phyloP scores from a whole-genome alignment of 2,797 vertebrate species.

The Paguma larvata region DNA sequence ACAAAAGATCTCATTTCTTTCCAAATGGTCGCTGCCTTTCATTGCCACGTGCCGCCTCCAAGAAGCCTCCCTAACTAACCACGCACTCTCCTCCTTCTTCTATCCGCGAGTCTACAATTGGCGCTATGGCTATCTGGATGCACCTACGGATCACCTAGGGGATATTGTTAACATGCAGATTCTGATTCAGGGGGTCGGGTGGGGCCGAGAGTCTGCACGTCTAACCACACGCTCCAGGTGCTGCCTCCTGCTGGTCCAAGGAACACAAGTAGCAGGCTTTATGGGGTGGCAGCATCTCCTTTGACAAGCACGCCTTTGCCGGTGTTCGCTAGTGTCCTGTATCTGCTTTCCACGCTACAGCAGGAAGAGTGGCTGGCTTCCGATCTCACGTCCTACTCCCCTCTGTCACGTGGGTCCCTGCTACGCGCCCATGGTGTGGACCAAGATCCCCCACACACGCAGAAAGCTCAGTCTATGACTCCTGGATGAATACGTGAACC shows the following conservation, averaged over 20 bases:
- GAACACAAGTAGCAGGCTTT: rapidly evolving
- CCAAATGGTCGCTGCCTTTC: neutral
- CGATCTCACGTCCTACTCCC: neutral
- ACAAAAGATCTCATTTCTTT: neutral
- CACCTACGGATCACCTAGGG: neutral
- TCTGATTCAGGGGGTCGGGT: neutral
- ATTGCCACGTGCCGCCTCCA: neutral
- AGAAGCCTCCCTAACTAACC: neutral
- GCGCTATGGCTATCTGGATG: neutral
- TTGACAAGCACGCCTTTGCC: neutral
- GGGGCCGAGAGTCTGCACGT: neutral
- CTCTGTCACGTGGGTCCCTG: neutral
- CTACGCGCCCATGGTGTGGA: rapidly evolving
- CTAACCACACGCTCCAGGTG: neutral
- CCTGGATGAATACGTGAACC: neutral
- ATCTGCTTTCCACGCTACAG: neutral
- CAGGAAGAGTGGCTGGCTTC: too few species aligned
- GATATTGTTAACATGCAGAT: too few species aligned
- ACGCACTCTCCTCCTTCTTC: neutral
- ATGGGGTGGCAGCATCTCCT: too few species aligned
- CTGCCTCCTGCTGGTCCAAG: neutral
- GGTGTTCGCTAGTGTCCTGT: neutral
- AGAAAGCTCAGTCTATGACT: neutral
- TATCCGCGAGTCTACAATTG: neutral
- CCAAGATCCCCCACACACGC: neutral